Percentiles rank a stretch among this genome's conserved stretches.
These are phyloP conservation scores for Lepus townsendii DNA, from an alignment of 2,797 vertebrate species.

Conservation along the genomic window DNA sequence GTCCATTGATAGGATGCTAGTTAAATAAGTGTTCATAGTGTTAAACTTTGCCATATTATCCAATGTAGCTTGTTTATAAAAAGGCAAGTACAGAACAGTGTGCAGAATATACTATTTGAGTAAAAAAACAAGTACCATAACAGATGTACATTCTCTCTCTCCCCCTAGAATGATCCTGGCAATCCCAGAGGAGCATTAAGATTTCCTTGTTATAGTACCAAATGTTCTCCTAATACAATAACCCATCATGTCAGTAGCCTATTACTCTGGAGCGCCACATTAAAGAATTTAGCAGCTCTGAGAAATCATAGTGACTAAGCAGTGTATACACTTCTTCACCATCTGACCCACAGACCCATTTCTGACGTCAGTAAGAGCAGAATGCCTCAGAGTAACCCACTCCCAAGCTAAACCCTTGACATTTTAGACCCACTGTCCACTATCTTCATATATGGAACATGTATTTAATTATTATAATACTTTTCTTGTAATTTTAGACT, in stretches of 20 bases:
- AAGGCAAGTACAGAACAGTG: constrained; percentile 30
- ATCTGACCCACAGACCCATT: constrained; percentile 54
- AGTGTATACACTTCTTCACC: constrained; percentile 44
- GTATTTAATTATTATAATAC: constrained; percentile 50
- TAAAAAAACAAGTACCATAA: constrained; percentile 26
- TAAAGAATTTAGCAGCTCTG: constrained; percentile 51
- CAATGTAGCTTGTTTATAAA: constrained; percentile 51
- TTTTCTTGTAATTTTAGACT: constrained; percentile 47
- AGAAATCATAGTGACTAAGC: constrained; percentile 26
- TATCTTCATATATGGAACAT: constrained; percentile 19
- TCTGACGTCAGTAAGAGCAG: constrained; percentile 38
- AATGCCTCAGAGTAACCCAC: constrained; percentile 39
- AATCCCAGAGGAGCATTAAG: constrained; percentile 13
- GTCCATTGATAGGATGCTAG: not conserved
- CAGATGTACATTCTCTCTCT: not conserved
- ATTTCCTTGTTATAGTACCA: constrained; percentile 22
- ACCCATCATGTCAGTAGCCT: constrained; percentile 21
- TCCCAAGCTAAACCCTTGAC: constrained; percentile 4
- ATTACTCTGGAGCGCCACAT: constrained; percentile 52
- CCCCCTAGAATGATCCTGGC: not conserved
- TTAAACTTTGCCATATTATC: constrained; percentile 51
- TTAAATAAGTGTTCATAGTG: constrained; percentile 48
- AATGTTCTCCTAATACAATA: constrained; percentile 57
- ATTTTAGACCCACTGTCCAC: not conserved
- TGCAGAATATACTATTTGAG: constrained; percentile 48